Conservation (phyloP, 2,113 vertebrate species). For the Ornithorhynchus anatinus region DNA sequence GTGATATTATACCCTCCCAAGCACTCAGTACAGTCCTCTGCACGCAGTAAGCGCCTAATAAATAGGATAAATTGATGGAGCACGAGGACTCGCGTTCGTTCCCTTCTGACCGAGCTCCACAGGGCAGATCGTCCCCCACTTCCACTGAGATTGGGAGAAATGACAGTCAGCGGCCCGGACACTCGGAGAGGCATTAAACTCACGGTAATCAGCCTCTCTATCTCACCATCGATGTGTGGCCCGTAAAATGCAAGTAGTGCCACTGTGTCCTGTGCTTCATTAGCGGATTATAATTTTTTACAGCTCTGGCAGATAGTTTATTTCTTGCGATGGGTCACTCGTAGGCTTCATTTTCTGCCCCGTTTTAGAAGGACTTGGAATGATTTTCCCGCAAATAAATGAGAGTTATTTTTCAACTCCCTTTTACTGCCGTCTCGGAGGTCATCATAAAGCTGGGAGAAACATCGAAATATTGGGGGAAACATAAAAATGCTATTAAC, state of each 20-base stretch:
- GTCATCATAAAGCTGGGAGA: not conserved
- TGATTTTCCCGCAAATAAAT: slow-evolving; percentile 1
- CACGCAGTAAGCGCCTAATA: too few relatives aligned
- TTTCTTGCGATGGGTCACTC: slow-evolving; percentile 32
- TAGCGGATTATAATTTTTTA: slow-evolving; percentile 32
- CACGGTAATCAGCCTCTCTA: slow-evolving; percentile 47
- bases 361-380: slow-evolving; percentile 6
- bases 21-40: too few relatives aligned
- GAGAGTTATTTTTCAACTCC: slow-evolving; percentile 10
- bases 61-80: not conserved
- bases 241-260: slow-evolving; percentile 27
- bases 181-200: slow-evolving; percentile 42
- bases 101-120: slow-evolving; percentile 20
- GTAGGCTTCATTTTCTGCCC: slow-evolving; percentile 10
- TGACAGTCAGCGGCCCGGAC: slow-evolving; percentile 19
- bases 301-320: slow-evolving; percentile 29
- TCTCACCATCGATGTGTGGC: slow-evolving; percentile 32
- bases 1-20: too few relatives aligned
- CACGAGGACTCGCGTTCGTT: not conserved
- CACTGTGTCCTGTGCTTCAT: slow-evolving; percentile 29
- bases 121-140: slow-evolving; percentile 6
- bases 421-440: not conserved
- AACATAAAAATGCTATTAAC: not conserved
- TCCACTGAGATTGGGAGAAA: slow-evolving; percentile 51
- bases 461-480: fast-evolving